phyloP scores from a whole-genome alignment of 1,140 invertebrate species.

The Penaeus vannamei region DNA sequence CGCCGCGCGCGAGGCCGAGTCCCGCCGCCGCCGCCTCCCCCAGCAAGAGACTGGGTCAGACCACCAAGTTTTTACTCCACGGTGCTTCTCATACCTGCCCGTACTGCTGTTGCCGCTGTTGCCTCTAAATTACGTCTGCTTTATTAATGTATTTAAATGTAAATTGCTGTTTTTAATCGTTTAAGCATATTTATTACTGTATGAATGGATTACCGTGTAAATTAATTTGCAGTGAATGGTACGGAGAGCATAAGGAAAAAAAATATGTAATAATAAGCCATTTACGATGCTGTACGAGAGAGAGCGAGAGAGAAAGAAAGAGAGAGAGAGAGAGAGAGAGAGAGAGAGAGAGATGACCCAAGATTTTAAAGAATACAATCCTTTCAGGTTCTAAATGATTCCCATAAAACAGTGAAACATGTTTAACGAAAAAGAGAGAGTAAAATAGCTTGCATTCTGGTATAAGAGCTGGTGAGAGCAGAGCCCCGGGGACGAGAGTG shows the following conservation, averaged over 20 bases:
- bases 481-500: no score
- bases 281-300: constrained; percentile 2
- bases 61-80: constrained; percentile 46
- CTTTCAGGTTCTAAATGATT: no score
- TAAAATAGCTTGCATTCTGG: constrained; percentile 3
- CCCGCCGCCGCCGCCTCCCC: not conserved
- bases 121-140: constrained; percentile 49
- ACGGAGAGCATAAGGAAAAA: constrained; percentile 25
- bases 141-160: constrained; percentile 55
- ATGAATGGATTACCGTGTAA: constrained; percentile 51
- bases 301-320: not conserved
- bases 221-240: constrained; percentile 48
- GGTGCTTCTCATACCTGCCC: constrained; percentile 51
- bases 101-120: constrained; percentile 49
- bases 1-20: no score
- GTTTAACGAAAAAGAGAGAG: not conserved
- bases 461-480: not conserved
- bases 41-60: constrained; percentile 20
- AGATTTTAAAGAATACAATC: not conserved
- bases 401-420: not conserved
- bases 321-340: no score
- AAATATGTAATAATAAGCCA: not conserved
- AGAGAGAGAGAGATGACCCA: not conserved
- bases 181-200: constrained; percentile 56
- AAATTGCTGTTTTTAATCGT: constrained; percentile 62